A percentile compares a stretch with the other conserved stretches of the same genome.
Conservation (phyloP, 2,797 vertebrate species). For the Geotrypetes seraphini region DNA sequence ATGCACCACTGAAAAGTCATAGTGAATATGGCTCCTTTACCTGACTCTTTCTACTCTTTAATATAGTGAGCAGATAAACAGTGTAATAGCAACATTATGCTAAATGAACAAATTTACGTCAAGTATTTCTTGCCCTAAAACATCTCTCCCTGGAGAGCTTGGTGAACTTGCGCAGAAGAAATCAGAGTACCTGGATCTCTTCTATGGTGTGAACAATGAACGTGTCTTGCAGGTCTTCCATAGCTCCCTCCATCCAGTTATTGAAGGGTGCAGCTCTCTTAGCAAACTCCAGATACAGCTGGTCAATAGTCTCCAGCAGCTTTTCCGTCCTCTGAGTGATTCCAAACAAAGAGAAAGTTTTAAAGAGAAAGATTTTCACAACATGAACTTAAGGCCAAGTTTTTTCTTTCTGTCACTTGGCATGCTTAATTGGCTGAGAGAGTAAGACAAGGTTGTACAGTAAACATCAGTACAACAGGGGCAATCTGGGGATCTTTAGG, state of each 20-base stretch:
- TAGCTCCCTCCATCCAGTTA: slow-evolving; percentile 98
- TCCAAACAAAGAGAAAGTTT: neutral
- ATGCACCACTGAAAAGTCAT: too few relatives aligned
- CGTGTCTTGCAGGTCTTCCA: slow-evolving; percentile 96
- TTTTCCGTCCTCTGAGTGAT: slow-evolving; percentile 82
- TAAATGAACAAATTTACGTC: too few relatives aligned
- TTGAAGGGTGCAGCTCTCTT: slow-evolving; percentile 95
- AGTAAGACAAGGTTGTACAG: neutral
- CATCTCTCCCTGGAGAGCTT: too few relatives aligned
- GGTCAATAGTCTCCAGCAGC: slow-evolving; percentile 91
- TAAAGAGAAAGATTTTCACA: slow-evolving; percentile 5
- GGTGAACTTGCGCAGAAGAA: neutral
- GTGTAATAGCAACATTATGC: too few relatives aligned
- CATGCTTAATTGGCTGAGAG: neutral
- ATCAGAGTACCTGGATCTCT: slow-evolving; percentile 80
- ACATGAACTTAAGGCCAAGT: neutral
- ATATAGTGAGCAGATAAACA: too few relatives aligned
- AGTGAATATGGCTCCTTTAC: too few relatives aligned
- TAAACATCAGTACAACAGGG: neutral
- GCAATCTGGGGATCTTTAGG: neutral
- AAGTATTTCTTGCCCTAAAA: too few relatives aligned
- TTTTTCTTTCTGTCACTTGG: neutral
- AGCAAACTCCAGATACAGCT: slow-evolving; percentile 91
- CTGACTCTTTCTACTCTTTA: too few relatives aligned
- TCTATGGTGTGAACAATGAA: slow-evolving; percentile 97